Percentiles rank a stretch among this genome's conserved stretches.
phyloP scores from a whole-genome alignment of 2,113 vertebrate species.

The Phalacrocorax carbo region DNA sequence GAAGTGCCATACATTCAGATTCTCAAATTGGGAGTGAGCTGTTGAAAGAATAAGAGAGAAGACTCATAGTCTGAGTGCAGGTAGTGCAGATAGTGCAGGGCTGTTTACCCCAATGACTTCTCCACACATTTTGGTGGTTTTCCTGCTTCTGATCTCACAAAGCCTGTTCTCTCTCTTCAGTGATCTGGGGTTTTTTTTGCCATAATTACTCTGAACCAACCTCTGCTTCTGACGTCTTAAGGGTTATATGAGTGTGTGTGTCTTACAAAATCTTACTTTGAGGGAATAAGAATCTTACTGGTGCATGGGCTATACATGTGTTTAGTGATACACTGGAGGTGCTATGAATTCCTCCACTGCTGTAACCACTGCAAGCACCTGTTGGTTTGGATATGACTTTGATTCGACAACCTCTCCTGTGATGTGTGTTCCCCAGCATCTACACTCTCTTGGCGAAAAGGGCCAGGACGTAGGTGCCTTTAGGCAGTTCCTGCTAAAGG shows the following conservation, averaged over 20 bases:
- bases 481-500: not conserved
- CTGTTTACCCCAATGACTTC: not conserved
- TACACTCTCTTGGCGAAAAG: not conserved
- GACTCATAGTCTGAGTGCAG: not conserved
- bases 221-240: not conserved
- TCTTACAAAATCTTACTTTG: not conserved
- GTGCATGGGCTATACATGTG: rapidly evolving
- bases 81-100: no score
- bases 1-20: not conserved
- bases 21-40: not conserved
- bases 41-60: not conserved
- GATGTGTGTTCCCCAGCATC: not conserved
- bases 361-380: not conserved
- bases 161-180: not conserved
- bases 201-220: not conserved
- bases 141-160: not conserved
- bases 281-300: not conserved
- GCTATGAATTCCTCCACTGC: not conserved
- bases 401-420: not conserved
- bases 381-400: not conserved
- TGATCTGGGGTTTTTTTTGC: not conserved
- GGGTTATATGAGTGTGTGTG: not conserved
- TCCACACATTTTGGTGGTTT: not conserved
- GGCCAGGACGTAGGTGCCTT: not conserved
- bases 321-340: not conserved